Evolutionary conservation across 2,113 vertebrate genomes (phyloP).

Genomic region (Labeo catla): DNA sequence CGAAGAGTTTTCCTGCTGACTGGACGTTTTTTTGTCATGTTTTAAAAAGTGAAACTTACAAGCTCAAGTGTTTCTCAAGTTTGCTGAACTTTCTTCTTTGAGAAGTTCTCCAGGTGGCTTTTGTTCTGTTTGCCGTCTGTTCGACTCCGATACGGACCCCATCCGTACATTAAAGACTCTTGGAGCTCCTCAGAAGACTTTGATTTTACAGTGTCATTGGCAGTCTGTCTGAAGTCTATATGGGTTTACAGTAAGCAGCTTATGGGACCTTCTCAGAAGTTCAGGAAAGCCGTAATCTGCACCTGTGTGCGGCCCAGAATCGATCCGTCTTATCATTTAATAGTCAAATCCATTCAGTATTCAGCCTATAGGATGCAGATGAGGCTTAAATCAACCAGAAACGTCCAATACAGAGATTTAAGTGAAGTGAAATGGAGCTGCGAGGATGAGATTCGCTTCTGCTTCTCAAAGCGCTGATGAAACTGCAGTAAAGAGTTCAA

Average conservation of each 20-base stretch:
- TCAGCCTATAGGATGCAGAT: background rate
- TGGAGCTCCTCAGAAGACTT: slow-evolving; percentile 62
- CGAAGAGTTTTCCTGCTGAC: background rate
- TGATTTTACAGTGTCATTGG: slow-evolving; percentile 59
- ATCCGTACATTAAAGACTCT: slow-evolving; percentile 64
- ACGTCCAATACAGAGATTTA: background rate
- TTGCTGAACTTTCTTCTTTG: background rate
- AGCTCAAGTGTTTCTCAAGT: background rate
- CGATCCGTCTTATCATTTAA: background rate
- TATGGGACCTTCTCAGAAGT: slow-evolving; percentile 43
- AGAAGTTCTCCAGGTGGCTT: slow-evolving; percentile 11
- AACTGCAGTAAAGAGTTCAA: background rate
- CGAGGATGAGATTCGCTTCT: background rate
- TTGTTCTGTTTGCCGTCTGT: slow-evolving; percentile 59
- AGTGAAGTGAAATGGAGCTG: background rate
- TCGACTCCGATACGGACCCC: slow-evolving; percentile 65
- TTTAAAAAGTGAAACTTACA: background rate
- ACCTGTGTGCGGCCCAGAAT: background rate
- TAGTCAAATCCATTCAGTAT: background rate
- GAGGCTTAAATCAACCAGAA: slow-evolving; percentile 22
- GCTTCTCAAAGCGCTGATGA: background rate
- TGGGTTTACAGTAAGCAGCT: slow-evolving; percentile 49
- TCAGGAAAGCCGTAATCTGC: slow-evolving; percentile 16
- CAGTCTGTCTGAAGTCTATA: slow-evolving; percentile 19
- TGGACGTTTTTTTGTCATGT: background rate